A percentile compares a stretch with the other conserved stretches of the same genome.
Evolutionary conservation across 1,140 invertebrate genomes (phyloP).

Genomic region (Bombus waltoni): DNA sequence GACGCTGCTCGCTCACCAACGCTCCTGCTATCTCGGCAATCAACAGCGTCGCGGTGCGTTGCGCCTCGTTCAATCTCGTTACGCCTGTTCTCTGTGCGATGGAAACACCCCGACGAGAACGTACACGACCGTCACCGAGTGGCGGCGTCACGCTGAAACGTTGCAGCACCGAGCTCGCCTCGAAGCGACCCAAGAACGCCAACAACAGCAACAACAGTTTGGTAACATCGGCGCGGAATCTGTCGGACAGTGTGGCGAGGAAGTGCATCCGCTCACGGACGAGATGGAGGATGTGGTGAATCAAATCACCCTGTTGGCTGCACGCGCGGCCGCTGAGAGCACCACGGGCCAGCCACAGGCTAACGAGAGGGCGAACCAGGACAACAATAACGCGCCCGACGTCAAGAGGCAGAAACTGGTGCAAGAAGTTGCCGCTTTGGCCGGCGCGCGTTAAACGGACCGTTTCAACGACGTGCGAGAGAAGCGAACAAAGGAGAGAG

Average conservation of each 20-base stretch:
- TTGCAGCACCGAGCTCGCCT: constrained; percentile 82
- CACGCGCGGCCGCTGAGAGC: constrained; percentile 85
- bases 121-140: constrained; percentile 85
- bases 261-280: constrained; percentile 85
- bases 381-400: constrained; percentile 80
- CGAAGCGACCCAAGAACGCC: constrained; percentile 68
- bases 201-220: constrained; percentile 59
- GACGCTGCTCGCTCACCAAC: constrained; percentile 89
- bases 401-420: constrained; percentile 76
- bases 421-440: constrained; percentile 76
- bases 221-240: constrained; percentile 44
- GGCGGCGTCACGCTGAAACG: constrained; percentile 87
- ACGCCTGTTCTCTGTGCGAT: constrained; percentile 88
- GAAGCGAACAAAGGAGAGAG: background rate
- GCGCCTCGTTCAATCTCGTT: constrained; percentile 87
- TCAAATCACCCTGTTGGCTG: constrained; percentile 90
- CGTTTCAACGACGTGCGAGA: background rate
- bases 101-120: constrained; percentile 82
- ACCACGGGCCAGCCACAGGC: constrained; percentile 70
- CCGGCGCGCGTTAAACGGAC: constrained; percentile 73
- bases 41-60: constrained; percentile 86
- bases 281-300: constrained; percentile 93
- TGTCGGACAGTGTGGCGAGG: constrained; percentile 75
- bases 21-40: constrained; percentile 86
- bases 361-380: constrained; percentile 59